Evolutionary conservation across 2,888 invertebrate genomes (phyloP).

Genomic region (Mactromeris polynyma): DNA sequence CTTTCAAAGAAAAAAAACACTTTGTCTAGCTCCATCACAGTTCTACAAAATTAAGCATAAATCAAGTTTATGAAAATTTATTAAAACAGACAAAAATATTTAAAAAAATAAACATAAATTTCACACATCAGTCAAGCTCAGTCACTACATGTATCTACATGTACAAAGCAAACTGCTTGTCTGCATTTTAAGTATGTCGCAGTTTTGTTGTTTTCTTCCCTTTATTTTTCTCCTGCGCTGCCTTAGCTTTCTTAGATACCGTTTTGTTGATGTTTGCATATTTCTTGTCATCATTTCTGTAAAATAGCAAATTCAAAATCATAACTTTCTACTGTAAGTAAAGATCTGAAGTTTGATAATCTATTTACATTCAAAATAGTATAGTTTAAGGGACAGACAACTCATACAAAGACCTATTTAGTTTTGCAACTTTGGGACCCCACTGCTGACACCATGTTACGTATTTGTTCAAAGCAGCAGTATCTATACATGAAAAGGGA

Average conservation of each 20-base stretch:
- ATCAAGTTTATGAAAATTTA: no score
- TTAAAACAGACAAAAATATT: no score
- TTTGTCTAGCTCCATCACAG: no score
- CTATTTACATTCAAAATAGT: background rate
- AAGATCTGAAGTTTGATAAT: background rate
- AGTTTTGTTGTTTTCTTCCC: conserved; percentile 77
- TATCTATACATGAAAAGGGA: background rate
- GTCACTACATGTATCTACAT: no score
- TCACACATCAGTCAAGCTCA: no score
- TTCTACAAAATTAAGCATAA: no score
- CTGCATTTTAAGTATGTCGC: conserved; percentile 64
- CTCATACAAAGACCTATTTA: background rate
- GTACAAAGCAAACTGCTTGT: background rate
- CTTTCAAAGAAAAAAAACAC: no score
- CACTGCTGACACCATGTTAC: background rate
- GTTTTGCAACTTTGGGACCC: background rate
- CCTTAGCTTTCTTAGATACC: conserved; percentile 78
- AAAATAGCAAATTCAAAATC: conserved; percentile 34
- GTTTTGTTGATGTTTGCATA: conserved; percentile 84
- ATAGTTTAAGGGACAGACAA: background rate
- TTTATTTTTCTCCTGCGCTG: conserved; percentile 71
- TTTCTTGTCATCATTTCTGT: conserved; percentile 83
- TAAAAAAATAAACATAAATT: no score
- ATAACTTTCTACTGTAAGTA: background rate
- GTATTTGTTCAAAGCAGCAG: background rate